Evolutionary conservation across 64 coral and sea anemone species (phyloP).

Genomic region (Montipora foliosa): DNA sequence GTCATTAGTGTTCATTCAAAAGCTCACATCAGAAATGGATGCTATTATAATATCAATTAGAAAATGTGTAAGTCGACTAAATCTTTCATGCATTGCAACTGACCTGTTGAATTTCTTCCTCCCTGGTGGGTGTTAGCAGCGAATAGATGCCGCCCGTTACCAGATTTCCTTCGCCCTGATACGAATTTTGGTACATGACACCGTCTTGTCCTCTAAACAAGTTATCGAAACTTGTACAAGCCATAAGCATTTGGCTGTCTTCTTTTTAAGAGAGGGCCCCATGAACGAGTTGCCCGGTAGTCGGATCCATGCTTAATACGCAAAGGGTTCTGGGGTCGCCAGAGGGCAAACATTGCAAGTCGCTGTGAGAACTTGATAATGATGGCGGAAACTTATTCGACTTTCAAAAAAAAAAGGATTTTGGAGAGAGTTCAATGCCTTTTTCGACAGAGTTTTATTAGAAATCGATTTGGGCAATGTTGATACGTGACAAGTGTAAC

Average conservation of each 20-base stretch:
- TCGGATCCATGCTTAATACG: too few species aligned
- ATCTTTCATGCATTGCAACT: neutral
- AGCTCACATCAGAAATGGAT: neutral
- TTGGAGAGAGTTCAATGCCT: too few species aligned
- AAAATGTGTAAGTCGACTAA: neutral
- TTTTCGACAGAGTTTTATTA: too few species aligned
- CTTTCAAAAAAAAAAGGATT: too few species aligned
- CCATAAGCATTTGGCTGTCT: slow-evolving; percentile 25
- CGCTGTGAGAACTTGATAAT: too few species aligned
- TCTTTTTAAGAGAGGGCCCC: neutral
- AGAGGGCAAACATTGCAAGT: too few species aligned
- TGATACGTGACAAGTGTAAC: too few species aligned
- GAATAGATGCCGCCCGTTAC: slow-evolving; percentile 67
- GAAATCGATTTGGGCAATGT: too few species aligned
- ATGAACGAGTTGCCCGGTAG: neutral
- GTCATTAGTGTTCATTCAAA: neutral
- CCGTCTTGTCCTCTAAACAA: slow-evolving; percentile 22
- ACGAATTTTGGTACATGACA: slow-evolving; percentile 25
- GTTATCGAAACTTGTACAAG: slow-evolving; percentile 37
- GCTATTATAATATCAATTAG: neutral
- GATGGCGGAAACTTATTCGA: too few species aligned
- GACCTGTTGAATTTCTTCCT: slow-evolving; percentile 75
- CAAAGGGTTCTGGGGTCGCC: too few species aligned
- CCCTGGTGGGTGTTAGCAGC: slow-evolving; percentile 47
- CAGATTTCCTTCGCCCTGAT: slow-evolving; percentile 54